Evolutionary conservation across 2,797 vertebrate genomes (phyloP), one percentile per base, ranked within the genome.

Genomic region (Micrastur ruficollis): DNA sequence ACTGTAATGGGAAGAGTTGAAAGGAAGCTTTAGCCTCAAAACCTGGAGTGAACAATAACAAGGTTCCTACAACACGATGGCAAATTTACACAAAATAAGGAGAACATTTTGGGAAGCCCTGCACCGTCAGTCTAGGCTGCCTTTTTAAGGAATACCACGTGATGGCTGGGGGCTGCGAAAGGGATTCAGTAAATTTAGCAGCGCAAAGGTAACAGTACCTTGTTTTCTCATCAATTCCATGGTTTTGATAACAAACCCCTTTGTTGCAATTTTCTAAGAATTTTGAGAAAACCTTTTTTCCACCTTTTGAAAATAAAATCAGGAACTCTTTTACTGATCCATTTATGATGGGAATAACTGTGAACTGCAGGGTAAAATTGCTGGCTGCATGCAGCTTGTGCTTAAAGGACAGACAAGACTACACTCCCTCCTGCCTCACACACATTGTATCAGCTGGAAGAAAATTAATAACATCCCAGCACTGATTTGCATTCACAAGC

Each of bases 391-490:
- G 52, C 21, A 70, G 38, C 32, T 40, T 68, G 44, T 61, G 66
- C 71, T 62, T 21, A 59, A 73, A 75, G 72, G 87, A 81, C 72
- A 44, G 27, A 56, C 11, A 38, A 91, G 75, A n/a, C 63, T 52
- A 58, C 1, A 1, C 56, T 91, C 68, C 79, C 81, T 93, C 34
- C 65, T 91, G 75, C 80, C 68, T 86, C 61, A 34, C 67, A 71
- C 67, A 52, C 36, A 5, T 89, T 93, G 84, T 76, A 86, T 93
- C 92, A 66, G 75, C 75, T 81, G 32, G 65, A 88, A 85, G 44
- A 83, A 85, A 95, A 94, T 89, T 12, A 92, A 32, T 76, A 80
- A 85, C 88, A 92, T 63, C 78, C 49, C 81, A 71, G 62, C 36
- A 19, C 31, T 47, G 49, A 83, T 94, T 86, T 91, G 49, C 87